Percentiles rank a stretch among this genome's conserved stretches.
Evolutionary conservation across 2,888 invertebrate genomes (phyloP).

Genomic region (Drosophila prostipennis): DNA sequence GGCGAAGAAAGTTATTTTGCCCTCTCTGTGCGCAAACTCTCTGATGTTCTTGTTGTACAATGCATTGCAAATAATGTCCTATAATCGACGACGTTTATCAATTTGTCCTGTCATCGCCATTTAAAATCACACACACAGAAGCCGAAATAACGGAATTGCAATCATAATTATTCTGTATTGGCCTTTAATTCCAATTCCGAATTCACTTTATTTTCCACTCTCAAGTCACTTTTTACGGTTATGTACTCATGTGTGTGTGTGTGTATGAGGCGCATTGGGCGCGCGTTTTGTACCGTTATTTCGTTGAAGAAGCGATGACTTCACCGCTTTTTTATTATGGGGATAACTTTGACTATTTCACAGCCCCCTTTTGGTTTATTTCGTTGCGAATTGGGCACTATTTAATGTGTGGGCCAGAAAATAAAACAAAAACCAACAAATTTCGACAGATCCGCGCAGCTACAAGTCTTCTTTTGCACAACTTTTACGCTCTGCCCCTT

Average conservation of each 20-base stretch:
- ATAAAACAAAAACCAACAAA: slow-evolving; percentile 33
- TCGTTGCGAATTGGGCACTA: not conserved
- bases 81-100: slow-evolving; percentile 49
- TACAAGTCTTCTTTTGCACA: slow-evolving; percentile 79
- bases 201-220: slow-evolving; percentile 10
- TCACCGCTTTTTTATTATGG: not conserved
- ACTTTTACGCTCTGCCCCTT: slow-evolving; percentile 63
- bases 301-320: slow-evolving; percentile 9
- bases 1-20: slow-evolving; percentile 38
- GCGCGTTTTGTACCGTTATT: slow-evolving; percentile 29
- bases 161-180: too few relatives aligned
- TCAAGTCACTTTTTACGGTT: not conserved
- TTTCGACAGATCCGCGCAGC: slow-evolving; percentile 56
- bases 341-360: not conserved
- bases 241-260: slow-evolving; percentile 1
- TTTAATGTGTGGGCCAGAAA: not conserved
- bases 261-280: slow-evolving; percentile 22
- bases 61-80: slow-evolving; percentile 47
- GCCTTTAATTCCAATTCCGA: not conserved
- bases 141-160: not conserved
- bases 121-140: not conserved
- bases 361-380: not conserved
- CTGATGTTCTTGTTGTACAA: slow-evolving; percentile 30
- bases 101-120: slow-evolving; percentile 31
- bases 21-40: slow-evolving; percentile 17